Conservation (phyloP, 37 sponge, comb jelly and placozoan genomes). For the Oscarella lobularis region DNA sequence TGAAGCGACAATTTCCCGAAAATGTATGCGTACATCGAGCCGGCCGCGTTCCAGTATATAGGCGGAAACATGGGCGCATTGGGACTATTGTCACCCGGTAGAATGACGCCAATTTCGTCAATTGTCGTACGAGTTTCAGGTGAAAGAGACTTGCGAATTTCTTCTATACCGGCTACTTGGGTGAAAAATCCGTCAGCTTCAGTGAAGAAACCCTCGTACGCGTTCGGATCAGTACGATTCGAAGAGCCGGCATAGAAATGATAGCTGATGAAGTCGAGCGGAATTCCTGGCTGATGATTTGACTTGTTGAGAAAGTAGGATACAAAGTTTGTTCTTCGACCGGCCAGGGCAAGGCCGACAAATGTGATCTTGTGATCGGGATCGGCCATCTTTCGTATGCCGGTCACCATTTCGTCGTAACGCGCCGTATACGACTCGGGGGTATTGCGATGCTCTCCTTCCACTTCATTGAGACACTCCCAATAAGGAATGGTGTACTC, state of each 20-base stretch:
- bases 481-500: neutral
- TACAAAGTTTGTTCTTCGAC: neutral
- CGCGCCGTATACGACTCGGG: neutral
- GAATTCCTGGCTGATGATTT: neutral
- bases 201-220: neutral
- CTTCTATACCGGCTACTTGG: neutral
- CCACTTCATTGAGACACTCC: slow-evolving; percentile 9
- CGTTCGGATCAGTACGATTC: neutral
- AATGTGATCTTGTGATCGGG: slow-evolving; percentile 5
- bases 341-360: slow-evolving; percentile 1
- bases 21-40: slow-evolving; percentile 3
- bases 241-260: neutral
- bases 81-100: slow-evolving; percentile 9
- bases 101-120: slow-evolving; percentile 6
- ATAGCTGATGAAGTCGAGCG: neutral
- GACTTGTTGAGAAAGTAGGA: slow-evolving; percentile 5
- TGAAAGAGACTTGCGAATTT: neutral
- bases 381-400: neutral
- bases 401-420: slow-evolving; percentile 2
- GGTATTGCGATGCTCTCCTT: slow-evolving; percentile 1
- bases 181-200: slow-evolving; percentile 1
- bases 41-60: slow-evolving; percentile 1
- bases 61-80: slow-evolving; percentile 7
- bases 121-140: neutral
- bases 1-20: neutral